These are phyloP conservation scores for Sepioteuthis lessoniana DNA, from an alignment of 2,888 invertebrate species.

Conservation along the genomic window DNA sequence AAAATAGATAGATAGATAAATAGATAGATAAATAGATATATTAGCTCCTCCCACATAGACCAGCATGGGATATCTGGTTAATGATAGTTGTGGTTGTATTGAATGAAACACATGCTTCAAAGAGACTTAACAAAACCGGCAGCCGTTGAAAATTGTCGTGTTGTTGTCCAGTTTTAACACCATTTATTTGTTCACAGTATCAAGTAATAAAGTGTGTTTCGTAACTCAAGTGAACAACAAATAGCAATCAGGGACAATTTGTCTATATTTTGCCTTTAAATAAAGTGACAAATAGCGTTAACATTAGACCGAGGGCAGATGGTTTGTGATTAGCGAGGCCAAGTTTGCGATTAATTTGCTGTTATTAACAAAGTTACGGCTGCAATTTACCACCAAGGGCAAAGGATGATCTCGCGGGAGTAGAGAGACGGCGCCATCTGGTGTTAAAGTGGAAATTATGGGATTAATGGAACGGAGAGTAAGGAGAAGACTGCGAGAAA, in stretches of 20 bases:
- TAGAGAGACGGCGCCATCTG: constrained; percentile 8
- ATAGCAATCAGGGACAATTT: not conserved
- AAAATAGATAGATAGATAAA: too few relatives aligned
- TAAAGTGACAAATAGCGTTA: constrained; percentile 23
- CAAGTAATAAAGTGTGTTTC: not conserved
- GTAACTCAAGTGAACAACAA: not conserved
- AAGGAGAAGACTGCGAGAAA: too few relatives aligned
- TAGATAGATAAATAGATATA: not conserved
- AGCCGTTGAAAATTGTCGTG: not conserved
- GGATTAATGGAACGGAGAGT: not conserved
- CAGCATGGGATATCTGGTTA: not conserved
- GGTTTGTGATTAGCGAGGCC: constrained; percentile 4
- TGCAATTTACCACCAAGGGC: not conserved
- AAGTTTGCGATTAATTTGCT: constrained; percentile 8
- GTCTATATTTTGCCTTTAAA: not conserved
- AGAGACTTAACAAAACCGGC: not conserved
- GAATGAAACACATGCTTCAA: not conserved
- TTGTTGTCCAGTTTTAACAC: not conserved
- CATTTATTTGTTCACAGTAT: not conserved
- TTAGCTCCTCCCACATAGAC: not conserved
- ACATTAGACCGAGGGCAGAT: constrained; percentile 33
- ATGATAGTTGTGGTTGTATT: not conserved
- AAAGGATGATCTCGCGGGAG: constrained; percentile 33
- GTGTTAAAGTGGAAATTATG: not conserved
- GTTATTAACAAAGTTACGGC: constrained; percentile 23